phyloP scores from a whole-genome alignment of 2,113 vertebrate species.

The Rhabdornis inornatus region DNA sequence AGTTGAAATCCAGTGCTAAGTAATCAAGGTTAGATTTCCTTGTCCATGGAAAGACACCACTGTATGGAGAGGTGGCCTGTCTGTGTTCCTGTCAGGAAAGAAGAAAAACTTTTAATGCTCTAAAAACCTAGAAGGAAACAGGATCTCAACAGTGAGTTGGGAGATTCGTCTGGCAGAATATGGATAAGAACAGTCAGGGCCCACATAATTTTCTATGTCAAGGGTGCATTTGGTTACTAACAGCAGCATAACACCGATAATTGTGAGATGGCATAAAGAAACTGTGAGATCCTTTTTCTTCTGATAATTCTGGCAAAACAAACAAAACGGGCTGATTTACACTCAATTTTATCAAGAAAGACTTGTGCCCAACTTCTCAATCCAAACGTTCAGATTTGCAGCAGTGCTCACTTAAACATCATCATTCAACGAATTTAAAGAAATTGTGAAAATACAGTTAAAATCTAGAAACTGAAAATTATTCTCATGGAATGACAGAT shows the following conservation, averaged over 20 bases:
- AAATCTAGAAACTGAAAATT: background rate
- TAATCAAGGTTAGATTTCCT: constrained; percentile 90
- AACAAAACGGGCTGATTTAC: background rate
- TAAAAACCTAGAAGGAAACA: background rate
- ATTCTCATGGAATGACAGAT: background rate
- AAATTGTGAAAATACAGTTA: background rate
- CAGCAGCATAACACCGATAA: background rate
- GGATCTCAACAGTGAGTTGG: background rate
- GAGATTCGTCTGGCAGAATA: background rate
- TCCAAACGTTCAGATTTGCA: background rate
- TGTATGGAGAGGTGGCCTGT: constrained; percentile 65
- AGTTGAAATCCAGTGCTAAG: constrained; percentile 94
- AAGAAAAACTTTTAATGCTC: constrained; percentile 44
- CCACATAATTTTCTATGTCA: background rate
- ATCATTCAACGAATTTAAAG: background rate
- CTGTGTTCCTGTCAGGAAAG: constrained; percentile 74
- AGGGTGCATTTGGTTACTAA: background rate
- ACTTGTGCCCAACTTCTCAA: background rate
- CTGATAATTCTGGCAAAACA: background rate
- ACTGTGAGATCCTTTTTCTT: background rate
- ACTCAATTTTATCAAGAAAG: background rate
- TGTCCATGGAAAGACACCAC: constrained; percentile 74
- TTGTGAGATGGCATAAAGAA: background rate
- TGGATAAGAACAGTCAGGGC: background rate
- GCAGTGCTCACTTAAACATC: background rate